Conservation (phyloP, 2,113 vertebrate species). For the Himantopus leucocephalus region DNA sequence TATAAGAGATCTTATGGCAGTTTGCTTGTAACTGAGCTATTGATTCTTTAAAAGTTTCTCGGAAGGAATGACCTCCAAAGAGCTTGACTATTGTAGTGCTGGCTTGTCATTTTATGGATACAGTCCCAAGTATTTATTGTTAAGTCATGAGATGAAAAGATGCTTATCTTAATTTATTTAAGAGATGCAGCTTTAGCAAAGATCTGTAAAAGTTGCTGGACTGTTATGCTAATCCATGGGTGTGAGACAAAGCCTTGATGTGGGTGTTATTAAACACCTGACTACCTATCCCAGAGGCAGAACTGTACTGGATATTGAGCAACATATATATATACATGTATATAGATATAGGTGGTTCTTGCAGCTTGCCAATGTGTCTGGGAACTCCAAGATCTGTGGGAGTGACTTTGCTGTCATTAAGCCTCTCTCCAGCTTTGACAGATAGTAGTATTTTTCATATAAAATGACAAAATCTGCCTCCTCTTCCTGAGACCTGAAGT, state of each 20-base stretch:
- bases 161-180: slow-evolving; percentile 6
- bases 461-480: not conserved
- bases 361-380: not conserved
- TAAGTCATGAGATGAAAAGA: not conserved
- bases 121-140: not conserved
- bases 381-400: not conserved
- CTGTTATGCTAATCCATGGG: not conserved
- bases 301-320: slow-evolving; percentile 1
- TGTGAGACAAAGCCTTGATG: slow-evolving; percentile 16
- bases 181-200: slow-evolving; percentile 12
- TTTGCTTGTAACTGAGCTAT: not conserved
- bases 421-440: not conserved
- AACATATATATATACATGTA: not conserved
- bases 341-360: not conserved
- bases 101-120: not conserved
- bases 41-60: not conserved
- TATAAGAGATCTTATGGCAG: not conserved
- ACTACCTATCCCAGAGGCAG: slow-evolving; percentile 7
- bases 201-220: not conserved
- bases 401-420: not conserved
- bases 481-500: not conserved
- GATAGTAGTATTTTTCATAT: not conserved
- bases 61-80: not conserved
- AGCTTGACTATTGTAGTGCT: not conserved
- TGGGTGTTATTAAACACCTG: slow-evolving; percentile 15